Evolutionary conservation across 2,888 invertebrate species (phyloP).

Genomic region (Griposia aprilina): DNA sequence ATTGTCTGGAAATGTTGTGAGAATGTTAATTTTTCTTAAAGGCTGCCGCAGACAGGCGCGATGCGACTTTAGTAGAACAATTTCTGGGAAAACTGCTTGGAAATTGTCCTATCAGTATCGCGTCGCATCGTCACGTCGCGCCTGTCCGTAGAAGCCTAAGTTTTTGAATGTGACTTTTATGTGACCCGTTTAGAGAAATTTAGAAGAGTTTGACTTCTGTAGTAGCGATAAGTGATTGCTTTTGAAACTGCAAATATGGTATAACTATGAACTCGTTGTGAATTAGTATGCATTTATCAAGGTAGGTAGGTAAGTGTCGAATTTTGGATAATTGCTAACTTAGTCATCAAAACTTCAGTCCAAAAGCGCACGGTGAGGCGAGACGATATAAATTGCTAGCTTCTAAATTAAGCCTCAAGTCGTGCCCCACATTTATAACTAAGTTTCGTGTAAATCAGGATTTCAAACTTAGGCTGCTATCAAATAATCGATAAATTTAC

Average conservation of each 20-base stretch:
- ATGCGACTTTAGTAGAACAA: too few relatives aligned
- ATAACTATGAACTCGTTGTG: neutral
- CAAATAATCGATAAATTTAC: conserved; percentile 33
- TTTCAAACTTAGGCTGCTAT: conserved; percentile 30
- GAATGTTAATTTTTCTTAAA: neutral
- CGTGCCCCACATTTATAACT: conserved; percentile 27
- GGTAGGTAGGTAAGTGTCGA: neutral
- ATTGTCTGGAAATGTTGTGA: neutral
- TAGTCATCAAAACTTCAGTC: neutral
- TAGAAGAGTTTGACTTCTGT: neutral
- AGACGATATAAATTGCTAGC: conserved; percentile 23
- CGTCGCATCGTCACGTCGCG: too few relatives aligned
- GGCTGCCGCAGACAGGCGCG: too few relatives aligned
- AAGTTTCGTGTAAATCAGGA: conserved; percentile 30
- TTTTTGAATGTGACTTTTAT: neutral
- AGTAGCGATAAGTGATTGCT: neutral
- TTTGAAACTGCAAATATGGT: neutral
- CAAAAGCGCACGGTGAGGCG: neutral
- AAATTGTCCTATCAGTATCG: too few relatives aligned
- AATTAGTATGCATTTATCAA: neutral
- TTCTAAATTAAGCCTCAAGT: conserved; percentile 27
- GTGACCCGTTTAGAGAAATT: neutral
- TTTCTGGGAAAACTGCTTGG: too few relatives aligned
- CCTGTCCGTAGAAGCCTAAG: too few relatives aligned
- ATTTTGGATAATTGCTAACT: conserved; percentile 14